These are phyloP conservation scores for Vesta saturnalis DNA, from an alignment of 2,888 invertebrate genomes.

Conservation along the genomic window DNA sequence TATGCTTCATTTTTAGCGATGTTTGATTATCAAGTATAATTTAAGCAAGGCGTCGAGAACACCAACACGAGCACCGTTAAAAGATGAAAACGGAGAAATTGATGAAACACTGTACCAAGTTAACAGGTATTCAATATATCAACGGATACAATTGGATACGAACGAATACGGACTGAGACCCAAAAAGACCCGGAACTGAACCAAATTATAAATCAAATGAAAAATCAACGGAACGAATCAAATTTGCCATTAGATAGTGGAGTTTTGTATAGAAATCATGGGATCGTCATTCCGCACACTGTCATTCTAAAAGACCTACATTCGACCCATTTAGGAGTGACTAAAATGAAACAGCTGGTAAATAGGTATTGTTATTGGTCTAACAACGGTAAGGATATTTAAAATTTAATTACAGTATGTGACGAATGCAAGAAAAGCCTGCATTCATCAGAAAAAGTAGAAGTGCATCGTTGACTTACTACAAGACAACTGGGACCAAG, in stretches of 20 bases:
- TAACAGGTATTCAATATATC: background rate
- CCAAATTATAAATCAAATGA: background rate
- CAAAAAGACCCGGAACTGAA: background rate
- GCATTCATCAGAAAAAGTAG: background rate
- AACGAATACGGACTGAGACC: background rate
- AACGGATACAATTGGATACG: background rate
- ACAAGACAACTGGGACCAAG: background rate
- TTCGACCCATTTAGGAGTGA: background rate
- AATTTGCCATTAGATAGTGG: background rate
- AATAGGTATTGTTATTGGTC: background rate
- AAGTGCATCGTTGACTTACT: background rate
- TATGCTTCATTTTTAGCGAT: background rate
- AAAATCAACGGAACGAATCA: background rate
- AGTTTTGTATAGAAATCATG: background rate
- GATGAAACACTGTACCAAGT: background rate
- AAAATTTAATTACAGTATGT: background rate
- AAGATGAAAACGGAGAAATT: background rate
- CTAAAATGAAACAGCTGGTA: background rate
- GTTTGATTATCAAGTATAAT: background rate
- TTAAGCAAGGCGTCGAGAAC: background rate
- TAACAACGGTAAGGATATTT: background rate
- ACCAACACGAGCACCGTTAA: background rate
- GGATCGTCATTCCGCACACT: background rate
- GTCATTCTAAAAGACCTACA: background rate
- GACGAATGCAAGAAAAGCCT: background rate